Percentiles rank a stretch among this genome's conserved stretches.
Evolutionary conservation across 2,888 invertebrate species (phyloP).

Genomic region (Fabriciana adippe): DNA sequence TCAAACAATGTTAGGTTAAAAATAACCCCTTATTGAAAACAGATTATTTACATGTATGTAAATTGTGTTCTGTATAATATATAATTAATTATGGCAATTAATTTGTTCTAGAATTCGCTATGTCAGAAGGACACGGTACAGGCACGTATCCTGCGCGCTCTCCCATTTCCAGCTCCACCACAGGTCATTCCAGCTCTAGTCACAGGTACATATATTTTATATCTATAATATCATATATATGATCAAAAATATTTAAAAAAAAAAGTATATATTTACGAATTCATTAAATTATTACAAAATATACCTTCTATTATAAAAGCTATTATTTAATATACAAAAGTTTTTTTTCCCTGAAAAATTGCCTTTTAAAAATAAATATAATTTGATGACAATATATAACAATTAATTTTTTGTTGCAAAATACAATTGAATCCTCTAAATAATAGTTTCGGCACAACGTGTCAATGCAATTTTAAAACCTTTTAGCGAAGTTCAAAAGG

Average conservation of each 20-base stretch:
- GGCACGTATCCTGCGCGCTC: slow-evolving; percentile 70
- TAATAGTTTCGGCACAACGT: slow-evolving; percentile 28
- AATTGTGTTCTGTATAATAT: too few species aligned
- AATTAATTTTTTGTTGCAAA: slow-evolving; percentile 1
- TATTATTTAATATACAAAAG: too few species aligned
- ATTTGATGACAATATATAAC: too few species aligned
- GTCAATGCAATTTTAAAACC: slow-evolving; percentile 37
- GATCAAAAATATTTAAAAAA: too few species aligned
- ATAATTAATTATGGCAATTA: slow-evolving; percentile 6
- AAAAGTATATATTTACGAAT: not conserved
- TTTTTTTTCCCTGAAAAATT: too few species aligned
- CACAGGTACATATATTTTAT: slow-evolving; percentile 75
- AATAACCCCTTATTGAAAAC: too few species aligned
- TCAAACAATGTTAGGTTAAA: too few species aligned
- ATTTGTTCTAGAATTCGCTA: slow-evolving; percentile 71
- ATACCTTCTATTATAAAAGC: too few species aligned
- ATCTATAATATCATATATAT: too few species aligned
- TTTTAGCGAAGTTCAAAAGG: slow-evolving; percentile 40
- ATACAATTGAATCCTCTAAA: slow-evolving; percentile 18
- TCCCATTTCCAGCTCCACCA: slow-evolving; percentile 75
- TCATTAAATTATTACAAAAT: too few species aligned
- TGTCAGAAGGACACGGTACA: slow-evolving; percentile 62
- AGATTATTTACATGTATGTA: too few species aligned
- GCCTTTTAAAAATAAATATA: too few species aligned
- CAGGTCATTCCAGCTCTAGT: slow-evolving; percentile 76